These are phyloP conservation scores for Philopotamus ludificatus DNA, from an alignment of 1,140 invertebrate species.

Conservation along the genomic window DNA sequence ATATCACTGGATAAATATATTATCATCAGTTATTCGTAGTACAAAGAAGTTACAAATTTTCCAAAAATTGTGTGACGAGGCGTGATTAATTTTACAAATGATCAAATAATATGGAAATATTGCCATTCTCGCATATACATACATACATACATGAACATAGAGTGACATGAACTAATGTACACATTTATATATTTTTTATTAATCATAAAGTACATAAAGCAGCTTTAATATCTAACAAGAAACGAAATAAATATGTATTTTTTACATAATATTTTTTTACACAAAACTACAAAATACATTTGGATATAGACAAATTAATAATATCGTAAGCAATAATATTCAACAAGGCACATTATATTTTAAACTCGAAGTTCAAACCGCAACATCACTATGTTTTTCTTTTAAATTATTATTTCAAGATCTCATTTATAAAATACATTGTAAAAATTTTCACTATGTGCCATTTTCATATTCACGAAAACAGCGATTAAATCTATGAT, in stretches of 20 bases:
- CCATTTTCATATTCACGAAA: slow-evolving; percentile 7
- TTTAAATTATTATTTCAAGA: slow-evolving; percentile 25
- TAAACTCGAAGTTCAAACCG: slow-evolving; percentile 41
- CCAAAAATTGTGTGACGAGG: no score
- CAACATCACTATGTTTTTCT: slow-evolving; percentile 23
- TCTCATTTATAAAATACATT: slow-evolving; percentile 27
- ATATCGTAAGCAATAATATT: slow-evolving; percentile 39
- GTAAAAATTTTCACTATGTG: slow-evolving; percentile 31
- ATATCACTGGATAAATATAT: no score
- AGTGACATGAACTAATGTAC: neutral
- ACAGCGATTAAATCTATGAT: neutral
- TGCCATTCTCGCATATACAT: no score
- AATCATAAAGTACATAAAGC: neutral
- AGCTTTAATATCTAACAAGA: neutral
- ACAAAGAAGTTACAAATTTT: no score
- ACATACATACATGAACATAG: no score
- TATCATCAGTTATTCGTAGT: no score
- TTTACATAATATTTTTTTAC: slow-evolving; percentile 11
- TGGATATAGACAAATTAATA: slow-evolving; percentile 31
- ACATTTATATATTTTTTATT: no score
- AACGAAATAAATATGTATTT: neutral
- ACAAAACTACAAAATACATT: slow-evolving; percentile 35
- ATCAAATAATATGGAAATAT: no score
- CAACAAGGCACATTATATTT: slow-evolving; percentile 42
- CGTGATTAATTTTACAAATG: no score